Base-by-base conservation (phyloP, 2,113 vertebrate species). In the Clarias macrocephalus region DNA sequence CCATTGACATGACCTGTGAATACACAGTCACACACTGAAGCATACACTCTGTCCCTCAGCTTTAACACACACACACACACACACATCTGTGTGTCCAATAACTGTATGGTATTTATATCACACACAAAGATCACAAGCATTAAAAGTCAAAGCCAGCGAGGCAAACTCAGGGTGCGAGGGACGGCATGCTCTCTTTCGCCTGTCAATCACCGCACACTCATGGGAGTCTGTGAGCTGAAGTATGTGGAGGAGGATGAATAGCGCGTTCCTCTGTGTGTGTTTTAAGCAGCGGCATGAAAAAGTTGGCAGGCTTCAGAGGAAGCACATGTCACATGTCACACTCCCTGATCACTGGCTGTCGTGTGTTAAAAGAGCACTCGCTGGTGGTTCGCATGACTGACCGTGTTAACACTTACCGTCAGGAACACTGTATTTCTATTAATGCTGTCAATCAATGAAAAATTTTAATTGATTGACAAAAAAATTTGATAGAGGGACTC, bases 1-100 rank as follows among this genome's bases (percentile, higher is more conserved):
- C 98, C 98, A 99, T 98, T 33, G 97, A 95, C 94, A 95, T 98
- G 85, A 97, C 97, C 98, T 99, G 90, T 1, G 19, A 2, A 0
- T 85, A 4, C 21, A 54, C 13, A 79, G 10, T 18, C 18, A 11
- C 5, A 80, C 1, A 60, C 3, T 12, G 25, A 65, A 68, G 18
- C 62, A 16, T 10, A 76, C 52, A 56, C 33, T 11, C 12, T 8
- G 30, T 30, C 63, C 37, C 25, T 30, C n/a, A 82, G 28, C 15
- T 57, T 30, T 2, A 30, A 37, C 68, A 73, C 5, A 56, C 10
- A 56, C 25, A 28, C 63, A 70, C 30, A n/a, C 37, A 52, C 2
- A 16, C 37, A 19, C 66, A 3, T 70, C 66, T 70, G 66, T 33
- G 28, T 4, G 65, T 5, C 28, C 65, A 63, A 11, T 10, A 63